Base-by-base conservation (phyloP, 2,888 invertebrate species). In the Aricia artaxerxes region DNA sequence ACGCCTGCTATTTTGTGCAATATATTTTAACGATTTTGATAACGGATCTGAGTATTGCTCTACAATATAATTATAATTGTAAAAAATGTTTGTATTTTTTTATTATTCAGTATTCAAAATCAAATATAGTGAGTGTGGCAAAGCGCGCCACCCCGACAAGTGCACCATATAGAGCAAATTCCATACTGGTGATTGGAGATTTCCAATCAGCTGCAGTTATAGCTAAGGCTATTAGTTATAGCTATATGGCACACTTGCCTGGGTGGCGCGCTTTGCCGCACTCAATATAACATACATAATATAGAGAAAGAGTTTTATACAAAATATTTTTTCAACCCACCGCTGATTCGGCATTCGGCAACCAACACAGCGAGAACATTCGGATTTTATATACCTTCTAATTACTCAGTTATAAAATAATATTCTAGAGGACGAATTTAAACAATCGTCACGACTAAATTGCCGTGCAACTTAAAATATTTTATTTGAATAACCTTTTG, bases 401-500 rank as follows among this genome's bases (percentile, higher is more conserved):
- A 24, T 35, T 5, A 69, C 31, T 13, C 24, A 24, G 24, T 24
- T 13, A 4, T 69, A 4, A 35, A 13, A 64, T 64, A 31, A 64
- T 64, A 64, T 64, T 69, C 11, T 13, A 35, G 5, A 35, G 13
- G 13, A 69, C 11, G 3, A 69, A 16, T 13, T 16, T 69, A 35
- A 16, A 38, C 16, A 4, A 13, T 64, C 11, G 35, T 35, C 5
- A 35, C 6, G 11, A 31, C 11, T 64, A 69, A 69, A 38, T 69
- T 35, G 69, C 38, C 4, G 16, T 69, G 69, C 69, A 1, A 69
- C 38, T 31, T 44, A 73, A 73, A 73, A 44, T 73, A 24, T 24
- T 73, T 73, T 73, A 73, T 40, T 73, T 24, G 73, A 73, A 24
- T 24, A 44, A 73, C 44, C 5, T 81, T 81, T 81, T 78, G 79